phyloP scores from a whole-genome alignment of 2,888 invertebrate species.

The Elegia similella region DNA sequence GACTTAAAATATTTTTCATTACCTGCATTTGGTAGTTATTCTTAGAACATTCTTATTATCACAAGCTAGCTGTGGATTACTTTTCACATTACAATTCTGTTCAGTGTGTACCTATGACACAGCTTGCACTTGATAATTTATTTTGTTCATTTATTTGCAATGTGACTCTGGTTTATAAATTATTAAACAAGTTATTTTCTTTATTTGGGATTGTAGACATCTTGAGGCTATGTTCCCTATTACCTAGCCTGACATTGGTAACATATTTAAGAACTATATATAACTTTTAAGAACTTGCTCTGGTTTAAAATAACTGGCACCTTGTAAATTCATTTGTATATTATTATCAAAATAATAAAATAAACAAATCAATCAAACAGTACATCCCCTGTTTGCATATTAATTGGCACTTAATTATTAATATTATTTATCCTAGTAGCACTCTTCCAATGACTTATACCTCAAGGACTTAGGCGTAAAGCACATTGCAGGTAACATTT shows the following conservation, averaged over 20 bases:
- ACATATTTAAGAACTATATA: too few species aligned
- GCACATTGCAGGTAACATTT: conserved; percentile 26
- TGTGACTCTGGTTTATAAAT: not conserved
- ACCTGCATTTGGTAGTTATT: not conserved
- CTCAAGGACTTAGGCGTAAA: too few species aligned
- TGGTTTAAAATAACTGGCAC: conserved; percentile 2
- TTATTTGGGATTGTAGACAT: too few species aligned
- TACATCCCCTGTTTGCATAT: conserved; percentile 23
- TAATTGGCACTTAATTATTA: conserved; percentile 25
- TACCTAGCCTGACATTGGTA: too few species aligned
- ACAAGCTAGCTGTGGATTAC: too few species aligned
- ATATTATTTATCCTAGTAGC: conserved; percentile 27
- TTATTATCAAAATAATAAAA: conserved; percentile 22
- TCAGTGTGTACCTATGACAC: too few species aligned
- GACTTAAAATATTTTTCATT: conserved; percentile 7
- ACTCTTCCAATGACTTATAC: conserved; percentile 23
- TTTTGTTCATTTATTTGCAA: too few species aligned
- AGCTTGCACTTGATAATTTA: too few species aligned
- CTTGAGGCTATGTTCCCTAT: too few species aligned
- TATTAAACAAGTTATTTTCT: not conserved
- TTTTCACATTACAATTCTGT: too few species aligned
- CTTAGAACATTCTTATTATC: not conserved
- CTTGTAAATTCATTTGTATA: conserved; percentile 18
- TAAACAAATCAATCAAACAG: conserved; percentile 23
- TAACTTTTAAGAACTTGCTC: conserved; percentile 4